phyloP scores from a whole-genome alignment of 2,888 invertebrate genomes.

The Yponomeuta malinellus region DNA sequence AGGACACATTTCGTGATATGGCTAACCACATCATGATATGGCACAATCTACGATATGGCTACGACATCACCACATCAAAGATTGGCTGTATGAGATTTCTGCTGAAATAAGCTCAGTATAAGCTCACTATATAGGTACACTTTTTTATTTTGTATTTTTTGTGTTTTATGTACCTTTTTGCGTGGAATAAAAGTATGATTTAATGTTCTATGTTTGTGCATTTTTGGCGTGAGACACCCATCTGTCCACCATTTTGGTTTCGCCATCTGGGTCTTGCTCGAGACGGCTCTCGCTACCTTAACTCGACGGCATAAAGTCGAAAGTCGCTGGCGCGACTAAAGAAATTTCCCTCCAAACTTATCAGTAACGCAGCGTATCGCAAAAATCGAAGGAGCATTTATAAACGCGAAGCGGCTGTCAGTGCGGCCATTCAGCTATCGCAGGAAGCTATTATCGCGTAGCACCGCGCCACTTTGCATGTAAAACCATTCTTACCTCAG shows the following conservation, averaged over 20 bases:
- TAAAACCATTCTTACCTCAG: not conserved
- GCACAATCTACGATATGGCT: too few relatives aligned
- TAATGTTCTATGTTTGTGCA: not conserved
- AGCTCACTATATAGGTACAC: too few relatives aligned
- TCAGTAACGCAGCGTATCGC: not conserved
- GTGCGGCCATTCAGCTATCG: constrained; percentile 41
- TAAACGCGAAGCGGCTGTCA: not conserved
- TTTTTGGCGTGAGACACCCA: not conserved
- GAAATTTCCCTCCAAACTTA: not conserved
- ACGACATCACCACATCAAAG: too few relatives aligned
- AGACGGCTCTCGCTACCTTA: not conserved
- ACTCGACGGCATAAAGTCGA: not conserved
- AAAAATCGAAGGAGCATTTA: constrained; percentile 8
- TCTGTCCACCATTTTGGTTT: not conserved
- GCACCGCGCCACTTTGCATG: constrained; percentile 5
- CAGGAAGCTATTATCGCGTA: constrained; percentile 49
- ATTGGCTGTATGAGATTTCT: too few relatives aligned
- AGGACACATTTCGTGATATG: too few relatives aligned
- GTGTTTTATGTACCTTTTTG: too few relatives aligned
- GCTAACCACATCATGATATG: too few relatives aligned
- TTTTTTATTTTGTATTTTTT: too few relatives aligned
- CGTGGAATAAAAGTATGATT: too few relatives aligned
- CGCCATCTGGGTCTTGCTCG: not conserved
- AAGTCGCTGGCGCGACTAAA: not conserved
- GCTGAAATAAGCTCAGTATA: too few relatives aligned